These are phyloP conservation scores for Mallotus villosus DNA, from an alignment of 2,797 vertebrate species.

Conservation along the genomic window DNA sequence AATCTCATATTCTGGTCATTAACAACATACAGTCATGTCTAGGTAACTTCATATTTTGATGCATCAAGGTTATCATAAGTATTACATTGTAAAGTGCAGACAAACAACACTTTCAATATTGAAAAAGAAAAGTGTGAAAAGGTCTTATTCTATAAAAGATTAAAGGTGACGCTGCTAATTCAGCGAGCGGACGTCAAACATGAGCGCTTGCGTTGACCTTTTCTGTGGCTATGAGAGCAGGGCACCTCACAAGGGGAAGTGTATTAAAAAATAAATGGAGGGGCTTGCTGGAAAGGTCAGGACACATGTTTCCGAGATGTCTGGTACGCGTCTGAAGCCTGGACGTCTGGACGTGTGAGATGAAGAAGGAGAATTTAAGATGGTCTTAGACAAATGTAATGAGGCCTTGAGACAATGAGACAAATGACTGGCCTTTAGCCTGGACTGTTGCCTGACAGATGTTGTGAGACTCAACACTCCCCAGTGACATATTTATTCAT, in stretches of 20 bases:
- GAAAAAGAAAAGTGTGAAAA: constrained; percentile 9
- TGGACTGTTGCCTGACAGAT: background rate
- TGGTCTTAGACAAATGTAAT: constrained; percentile 3
- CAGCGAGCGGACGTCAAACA: constrained; percentile 74
- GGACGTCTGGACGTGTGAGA: constrained; percentile 3
- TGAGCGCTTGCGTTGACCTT: constrained; percentile 87
- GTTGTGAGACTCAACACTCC: background rate
- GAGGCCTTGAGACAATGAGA: background rate
- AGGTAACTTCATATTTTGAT: constrained; percentile 20
- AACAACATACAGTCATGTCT: background rate
- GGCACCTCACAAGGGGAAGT: constrained; percentile 85
- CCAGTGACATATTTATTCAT: background rate
- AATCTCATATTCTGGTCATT: background rate
- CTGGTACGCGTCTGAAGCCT: constrained; percentile 79
- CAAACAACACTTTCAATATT: constrained; percentile 35
- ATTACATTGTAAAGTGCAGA: constrained; percentile 3
- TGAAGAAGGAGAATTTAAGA: constrained; percentile 10
- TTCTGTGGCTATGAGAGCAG: constrained; percentile 83
- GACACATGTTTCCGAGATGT: constrained; percentile 93
- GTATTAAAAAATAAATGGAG: constrained; percentile 94
- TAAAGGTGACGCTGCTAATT: constrained; percentile 74
- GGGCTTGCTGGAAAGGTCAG: constrained; percentile 92
- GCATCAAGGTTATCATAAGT: constrained; percentile 14
- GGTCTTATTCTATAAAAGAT: constrained; percentile 53
- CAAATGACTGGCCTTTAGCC: background rate